phyloP scores from a whole-genome alignment of 2,888 invertebrate genomes.

The Apodemia zela region DNA sequence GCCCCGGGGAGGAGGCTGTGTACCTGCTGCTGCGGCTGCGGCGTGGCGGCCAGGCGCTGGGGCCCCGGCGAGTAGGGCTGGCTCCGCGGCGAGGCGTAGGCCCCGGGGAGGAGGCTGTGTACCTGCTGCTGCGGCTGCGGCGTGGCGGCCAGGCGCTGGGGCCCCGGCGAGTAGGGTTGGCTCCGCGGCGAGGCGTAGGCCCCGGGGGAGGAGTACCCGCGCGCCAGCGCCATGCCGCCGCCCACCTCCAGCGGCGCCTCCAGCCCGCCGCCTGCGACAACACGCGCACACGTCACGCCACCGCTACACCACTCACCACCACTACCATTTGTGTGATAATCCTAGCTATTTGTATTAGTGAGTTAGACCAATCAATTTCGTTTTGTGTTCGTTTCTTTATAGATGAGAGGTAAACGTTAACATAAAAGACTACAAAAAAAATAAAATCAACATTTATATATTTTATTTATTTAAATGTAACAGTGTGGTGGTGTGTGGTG shows the following conservation, averaged over 20 bases:
- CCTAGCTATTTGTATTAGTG: no score
- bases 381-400: no score
- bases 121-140: conserved; percentile 53
- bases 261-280: conserved; percentile 38
- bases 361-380: no score
- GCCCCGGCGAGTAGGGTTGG: conserved; percentile 58
- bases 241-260: conserved; percentile 47
- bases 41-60: conserved; percentile 50
- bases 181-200: conserved; percentile 48
- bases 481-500: neutral
- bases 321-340: no score
- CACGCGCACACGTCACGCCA: no score
- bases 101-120: neutral
- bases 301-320: no score
- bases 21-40: conserved; percentile 51
- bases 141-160: conserved; percentile 48
- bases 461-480: no score
- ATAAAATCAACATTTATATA: no score
- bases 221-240: conserved; percentile 34
- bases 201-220: conserved; percentile 35
- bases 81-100: neutral
- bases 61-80: conserved; percentile 62
- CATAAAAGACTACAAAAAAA: no score
- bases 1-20: conserved; percentile 19
- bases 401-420: no score